A percentile compares a stretch with the other conserved stretches of the same genome.
phyloP scores from a whole-genome alignment of 1,140 invertebrate genomes.

The Heliconius nattereri region DNA sequence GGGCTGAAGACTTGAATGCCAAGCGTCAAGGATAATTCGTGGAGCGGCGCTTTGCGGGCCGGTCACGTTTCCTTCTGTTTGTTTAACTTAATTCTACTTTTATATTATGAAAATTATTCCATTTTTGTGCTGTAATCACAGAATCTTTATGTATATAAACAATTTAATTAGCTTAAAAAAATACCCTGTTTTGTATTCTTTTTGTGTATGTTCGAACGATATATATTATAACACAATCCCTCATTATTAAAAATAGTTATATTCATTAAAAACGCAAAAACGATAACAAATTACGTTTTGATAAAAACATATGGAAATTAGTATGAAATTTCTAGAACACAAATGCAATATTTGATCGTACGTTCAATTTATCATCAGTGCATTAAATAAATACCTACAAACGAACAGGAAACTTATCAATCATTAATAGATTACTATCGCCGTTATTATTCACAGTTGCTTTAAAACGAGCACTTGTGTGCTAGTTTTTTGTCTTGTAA shows the following conservation, averaged over 20 bases:
- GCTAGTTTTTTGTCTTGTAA: too few relatives aligned
- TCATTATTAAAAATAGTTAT: too few relatives aligned
- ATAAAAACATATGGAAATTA: background rate
- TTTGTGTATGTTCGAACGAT: background rate
- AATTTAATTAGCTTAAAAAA: background rate
- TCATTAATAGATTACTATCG: background rate
- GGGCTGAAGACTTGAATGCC: conserved; percentile 25
- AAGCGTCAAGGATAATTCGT: conserved; percentile 29
- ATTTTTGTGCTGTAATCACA: conserved; percentile 4
- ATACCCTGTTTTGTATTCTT: background rate
- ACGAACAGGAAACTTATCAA: background rate
- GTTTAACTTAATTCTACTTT: conserved; percentile 16
- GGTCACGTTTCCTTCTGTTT: conserved; percentile 31
- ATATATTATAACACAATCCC: too few relatives aligned
- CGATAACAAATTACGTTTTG: background rate
- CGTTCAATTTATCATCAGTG: background rate
- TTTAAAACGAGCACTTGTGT: background rate
- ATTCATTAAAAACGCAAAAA: too few relatives aligned
- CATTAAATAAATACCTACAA: background rate
- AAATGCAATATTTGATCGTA: background rate
- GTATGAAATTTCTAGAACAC: background rate
- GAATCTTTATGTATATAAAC: background rate
- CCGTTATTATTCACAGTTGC: background rate
- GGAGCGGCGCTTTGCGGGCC: conserved; percentile 13
- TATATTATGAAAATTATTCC: conserved; percentile 17